These are phyloP conservation scores for Oreochromis spilurus DNA, from an alignment of 2,113 vertebrate species.

Conservation along the genomic window DNA sequence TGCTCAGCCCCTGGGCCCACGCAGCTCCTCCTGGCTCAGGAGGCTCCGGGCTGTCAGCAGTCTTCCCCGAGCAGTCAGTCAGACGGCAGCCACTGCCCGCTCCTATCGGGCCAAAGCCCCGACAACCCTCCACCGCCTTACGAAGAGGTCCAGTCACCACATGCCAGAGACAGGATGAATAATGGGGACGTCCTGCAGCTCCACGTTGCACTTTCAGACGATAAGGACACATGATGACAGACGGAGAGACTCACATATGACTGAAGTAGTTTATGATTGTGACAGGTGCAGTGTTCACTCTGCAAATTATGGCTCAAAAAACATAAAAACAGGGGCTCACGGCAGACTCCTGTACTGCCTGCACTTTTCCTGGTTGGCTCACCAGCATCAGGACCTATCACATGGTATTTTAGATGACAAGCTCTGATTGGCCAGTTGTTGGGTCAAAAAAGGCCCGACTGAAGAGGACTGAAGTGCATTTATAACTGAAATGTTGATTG, in stretches of 20 bases:
- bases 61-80: slow-evolving; percentile 4
- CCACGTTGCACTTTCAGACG: slow-evolving; percentile 35
- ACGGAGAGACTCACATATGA: background rate
- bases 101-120: slow-evolving; percentile 18
- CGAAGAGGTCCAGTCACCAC: slow-evolving; percentile 50
- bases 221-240: slow-evolving; percentile 61
- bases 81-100: slow-evolving; percentile 7
- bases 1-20: slow-evolving; percentile 45
- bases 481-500: background rate
- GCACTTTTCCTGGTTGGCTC: slow-evolving; percentile 39
- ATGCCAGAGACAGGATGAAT: background rate
- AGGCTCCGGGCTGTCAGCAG: slow-evolving; percentile 7
- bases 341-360: background rate
- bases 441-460: background rate
- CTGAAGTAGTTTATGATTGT: background rate
- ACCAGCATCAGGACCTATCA: slow-evolving; percentile 23
- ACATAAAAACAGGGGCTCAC: background rate
- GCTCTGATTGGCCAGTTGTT: slow-evolving; percentile 10
- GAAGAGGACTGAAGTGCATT: background rate
- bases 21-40: slow-evolving; percentile 67
- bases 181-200: slow-evolving; percentile 20
- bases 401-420: background rate
- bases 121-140: slow-evolving; percentile 66
- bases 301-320: background rate
- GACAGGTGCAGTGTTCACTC: background rate